These are phyloP conservation scores for Ornithorhynchus anatinus DNA, from an alignment of 2,113 vertebrate genomes.

Conservation along the genomic window DNA sequence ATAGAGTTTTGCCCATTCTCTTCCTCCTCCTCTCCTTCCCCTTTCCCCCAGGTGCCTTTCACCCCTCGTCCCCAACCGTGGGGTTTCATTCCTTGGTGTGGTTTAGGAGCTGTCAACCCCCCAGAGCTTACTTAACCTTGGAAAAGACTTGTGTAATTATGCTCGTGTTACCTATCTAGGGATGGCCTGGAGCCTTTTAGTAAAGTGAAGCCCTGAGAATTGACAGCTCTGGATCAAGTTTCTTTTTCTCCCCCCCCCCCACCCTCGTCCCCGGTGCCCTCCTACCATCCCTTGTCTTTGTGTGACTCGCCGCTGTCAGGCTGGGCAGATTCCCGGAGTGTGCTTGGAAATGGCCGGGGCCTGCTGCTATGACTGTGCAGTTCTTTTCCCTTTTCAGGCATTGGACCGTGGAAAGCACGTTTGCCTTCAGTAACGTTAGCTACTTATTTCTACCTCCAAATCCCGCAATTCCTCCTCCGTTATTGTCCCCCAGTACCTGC, in stretches of 20 bases:
- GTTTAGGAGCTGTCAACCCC: neutral
- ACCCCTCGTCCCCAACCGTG: neutral
- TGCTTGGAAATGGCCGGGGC: constrained; percentile 56
- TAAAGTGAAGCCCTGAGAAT: neutral
- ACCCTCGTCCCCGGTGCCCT: no score
- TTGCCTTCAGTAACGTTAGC: constrained; percentile 10
- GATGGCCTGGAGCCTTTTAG: neutral
- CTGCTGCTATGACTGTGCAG: constrained; percentile 82
- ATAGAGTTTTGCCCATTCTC: neutral
- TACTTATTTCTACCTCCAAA: constrained; percentile 17
- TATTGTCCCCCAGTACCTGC: neutral
- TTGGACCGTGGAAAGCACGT: constrained; percentile 26
- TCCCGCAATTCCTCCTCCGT: constrained; percentile 12
- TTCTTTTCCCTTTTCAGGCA: constrained; percentile 68
- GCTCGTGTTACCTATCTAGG: neutral
- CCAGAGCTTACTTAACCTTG: no score
- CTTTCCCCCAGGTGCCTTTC: neutral
- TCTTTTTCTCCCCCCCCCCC: neutral
- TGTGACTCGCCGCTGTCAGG: constrained; percentile 46
- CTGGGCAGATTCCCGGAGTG: constrained; percentile 40
- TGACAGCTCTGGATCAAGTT: constrained; percentile 32
- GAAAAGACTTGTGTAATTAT: neutral
- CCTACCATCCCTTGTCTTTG: constrained; percentile 45
- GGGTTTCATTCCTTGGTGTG: neutral
- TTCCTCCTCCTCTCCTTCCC: neutral